Evolutionary conservation across 2,888 invertebrate genomes (phyloP), one percentile per base, ranked within the genome.

Genomic region (Aleiodes leptofemur): DNA sequence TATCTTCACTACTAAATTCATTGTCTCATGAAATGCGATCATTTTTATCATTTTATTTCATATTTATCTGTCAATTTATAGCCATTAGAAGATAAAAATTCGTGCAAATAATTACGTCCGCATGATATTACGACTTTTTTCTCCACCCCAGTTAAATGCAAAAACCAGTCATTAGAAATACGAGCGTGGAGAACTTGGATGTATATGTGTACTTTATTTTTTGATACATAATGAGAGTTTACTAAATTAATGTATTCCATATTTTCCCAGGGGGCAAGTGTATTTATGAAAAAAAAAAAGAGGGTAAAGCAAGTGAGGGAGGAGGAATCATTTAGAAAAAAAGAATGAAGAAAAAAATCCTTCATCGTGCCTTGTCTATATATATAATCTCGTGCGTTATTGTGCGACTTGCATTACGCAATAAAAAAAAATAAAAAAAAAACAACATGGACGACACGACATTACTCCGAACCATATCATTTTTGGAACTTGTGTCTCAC

Each of bases 401-500:
- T 75, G 77, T 77, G 77, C 53, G 74, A 51, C 59, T 72, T 64
- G 55, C 69, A 73, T 78, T 78, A 80, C 74, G 79, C 78, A 80
- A 80, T 68, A n/a, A 51, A 31, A 23, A 5, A 31, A 51, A n/a
- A n/a, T n/a, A n/a, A 51, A 53, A 53, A 14, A 16, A 53, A 16
- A 76, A 70, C 53, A 73, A 73, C 69, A 72, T 72, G 64, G 43
- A 76, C 77, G 70, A 77, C 71, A 79, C 71, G 64, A 76, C 75
- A 73, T 70, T n/a, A 51, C 13, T 48, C 82, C 83, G 79, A 87
- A 88, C 84, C 87, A 83, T 89, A 84, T 88, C 87, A 89, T 88
- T 89, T 89, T 88, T 88, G 88, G 88, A 85, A 82, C 82, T 84
- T 82, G 82, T 84, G 85, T 87, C 87, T 86, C 88, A 88, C 88